phyloP scores from a whole-genome alignment of 2,888 invertebrate genomes.

The Phymatocera aterrima region DNA sequence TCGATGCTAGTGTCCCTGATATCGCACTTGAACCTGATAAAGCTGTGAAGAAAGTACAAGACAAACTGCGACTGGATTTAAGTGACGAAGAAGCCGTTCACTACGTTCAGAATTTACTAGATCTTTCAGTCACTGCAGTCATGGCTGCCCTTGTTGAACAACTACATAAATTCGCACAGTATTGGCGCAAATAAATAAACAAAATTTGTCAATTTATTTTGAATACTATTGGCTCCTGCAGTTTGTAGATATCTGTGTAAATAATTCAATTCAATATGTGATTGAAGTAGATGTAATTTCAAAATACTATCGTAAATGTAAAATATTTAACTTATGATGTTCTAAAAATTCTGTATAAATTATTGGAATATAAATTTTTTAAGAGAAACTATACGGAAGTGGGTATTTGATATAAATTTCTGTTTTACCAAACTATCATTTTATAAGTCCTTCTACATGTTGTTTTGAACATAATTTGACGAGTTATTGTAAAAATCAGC shows the following conservation, averaged over 20 bases:
- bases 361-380: conserved; percentile 16
- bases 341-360: no score
- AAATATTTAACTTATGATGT: conserved; percentile 60
- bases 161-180: conserved; percentile 97
- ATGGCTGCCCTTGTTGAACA: conserved; percentile 98
- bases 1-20: conserved; percentile 98
- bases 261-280: conserved; percentile 5
- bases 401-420: background rate
- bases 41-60: conserved; percentile 97
- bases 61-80: conserved; percentile 90
- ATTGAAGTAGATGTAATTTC: conserved; percentile 12
- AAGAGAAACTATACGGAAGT: background rate
- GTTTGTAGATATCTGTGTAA: conserved; percentile 20
- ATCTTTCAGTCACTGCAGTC: conserved; percentile 95
- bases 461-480: background rate
- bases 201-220: background rate
- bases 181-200: conserved; percentile 86
- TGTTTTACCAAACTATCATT: conserved; percentile 2
- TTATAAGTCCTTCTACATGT: conserved; percentile 4
- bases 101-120: conserved; percentile 94
- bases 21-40: conserved; percentile 99
- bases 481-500: background rate
- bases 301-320: conserved; percentile 51
- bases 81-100: conserved; percentile 98
- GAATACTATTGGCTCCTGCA: conserved; percentile 6